phyloP scores from a whole-genome alignment of 2,113 vertebrate genomes.

The Herpetotheres cachinnans region DNA sequence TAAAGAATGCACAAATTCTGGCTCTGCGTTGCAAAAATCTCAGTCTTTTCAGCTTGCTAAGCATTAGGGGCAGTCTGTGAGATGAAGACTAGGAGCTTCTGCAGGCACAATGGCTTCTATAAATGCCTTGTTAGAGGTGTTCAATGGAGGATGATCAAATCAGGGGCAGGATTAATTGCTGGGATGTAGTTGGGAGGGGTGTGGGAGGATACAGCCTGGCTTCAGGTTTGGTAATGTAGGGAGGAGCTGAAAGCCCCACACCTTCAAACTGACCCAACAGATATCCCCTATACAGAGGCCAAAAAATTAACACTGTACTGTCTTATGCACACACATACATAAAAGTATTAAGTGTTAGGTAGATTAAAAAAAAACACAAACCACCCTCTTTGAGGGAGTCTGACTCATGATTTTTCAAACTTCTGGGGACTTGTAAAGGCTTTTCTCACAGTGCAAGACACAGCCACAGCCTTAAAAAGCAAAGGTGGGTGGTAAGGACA shows the following conservation, averaged over 20 bases:
- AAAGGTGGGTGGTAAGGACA: not conserved
- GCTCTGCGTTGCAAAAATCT: rapidly evolving
- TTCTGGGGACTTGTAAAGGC: not conserved
- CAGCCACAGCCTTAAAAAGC: not conserved
- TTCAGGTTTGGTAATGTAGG: not conserved
- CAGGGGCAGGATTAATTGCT: not conserved
- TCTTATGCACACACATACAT: not conserved
- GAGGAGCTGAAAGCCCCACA: not conserved
- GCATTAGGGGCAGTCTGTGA: rapidly evolving
- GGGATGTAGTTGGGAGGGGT: not conserved
- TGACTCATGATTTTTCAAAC: not conserved
- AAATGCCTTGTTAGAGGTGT: not conserved
- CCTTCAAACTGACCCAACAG: not conserved
- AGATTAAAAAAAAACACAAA: not conserved
- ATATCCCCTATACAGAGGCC: not conserved
- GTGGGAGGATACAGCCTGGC: not conserved
- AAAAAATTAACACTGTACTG: not conserved
- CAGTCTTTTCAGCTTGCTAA: not conserved
- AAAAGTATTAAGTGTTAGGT: not conserved
- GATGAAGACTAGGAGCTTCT: rapidly evolving
- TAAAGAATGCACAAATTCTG: not conserved
- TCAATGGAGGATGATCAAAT: not conserved
- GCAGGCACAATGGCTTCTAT: not conserved
- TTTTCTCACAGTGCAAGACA: not conserved
- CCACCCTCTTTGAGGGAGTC: not conserved